A percentile compares a stretch with the other conserved stretches of the same genome.
Conservation (phyloP, 2,888 invertebrate species). For the Scaptomyza tumidula region DNA sequence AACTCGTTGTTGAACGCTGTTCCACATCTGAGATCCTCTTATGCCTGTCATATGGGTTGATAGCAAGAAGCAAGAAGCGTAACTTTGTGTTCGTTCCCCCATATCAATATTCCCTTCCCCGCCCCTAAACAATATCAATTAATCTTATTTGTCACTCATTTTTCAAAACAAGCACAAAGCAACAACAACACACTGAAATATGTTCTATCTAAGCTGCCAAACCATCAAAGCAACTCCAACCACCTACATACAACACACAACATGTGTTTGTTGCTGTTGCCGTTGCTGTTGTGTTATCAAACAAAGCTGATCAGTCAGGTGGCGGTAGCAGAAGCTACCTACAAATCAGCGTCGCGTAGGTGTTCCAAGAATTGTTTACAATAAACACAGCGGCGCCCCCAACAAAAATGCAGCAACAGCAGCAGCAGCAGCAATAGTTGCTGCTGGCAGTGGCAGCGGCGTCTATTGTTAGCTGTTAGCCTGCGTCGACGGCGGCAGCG, state of each 20-base stretch:
- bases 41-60: conserved; percentile 65
- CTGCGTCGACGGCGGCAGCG: conserved; percentile 23
- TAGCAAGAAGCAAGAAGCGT: conserved; percentile 10
- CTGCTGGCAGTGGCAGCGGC: conserved; percentile 44
- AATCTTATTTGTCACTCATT: conserved; percentile 80
- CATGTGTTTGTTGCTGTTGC: conserved; percentile 2
- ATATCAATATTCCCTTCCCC: conserved; percentile 11
- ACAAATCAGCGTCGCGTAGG: conserved; percentile 69
- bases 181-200: conserved; percentile 19
- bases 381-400: conserved; percentile 49
- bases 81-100: conserved; percentile 2
- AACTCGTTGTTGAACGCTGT: conserved; percentile 20
- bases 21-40: conserved; percentile 75
- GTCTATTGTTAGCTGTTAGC: conserved; percentile 73
- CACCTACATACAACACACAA: conserved; percentile 28
- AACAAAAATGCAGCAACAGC: conserved; percentile 38
- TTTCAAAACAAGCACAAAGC: conserved; percentile 56
- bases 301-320: conserved; percentile 80
- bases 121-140: conserved; percentile 65
- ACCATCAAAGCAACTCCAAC: conserved; percentile 30
- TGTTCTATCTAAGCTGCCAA: conserved; percentile 20
- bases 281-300: conserved; percentile 65
- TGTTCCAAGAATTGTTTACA: conserved; percentile 79
- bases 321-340: conserved; percentile 76
- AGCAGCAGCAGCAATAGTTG: conserved; percentile 28